Base-by-base conservation (phyloP, 1,140 invertebrate species). In the Drosophila insularis region DNA sequence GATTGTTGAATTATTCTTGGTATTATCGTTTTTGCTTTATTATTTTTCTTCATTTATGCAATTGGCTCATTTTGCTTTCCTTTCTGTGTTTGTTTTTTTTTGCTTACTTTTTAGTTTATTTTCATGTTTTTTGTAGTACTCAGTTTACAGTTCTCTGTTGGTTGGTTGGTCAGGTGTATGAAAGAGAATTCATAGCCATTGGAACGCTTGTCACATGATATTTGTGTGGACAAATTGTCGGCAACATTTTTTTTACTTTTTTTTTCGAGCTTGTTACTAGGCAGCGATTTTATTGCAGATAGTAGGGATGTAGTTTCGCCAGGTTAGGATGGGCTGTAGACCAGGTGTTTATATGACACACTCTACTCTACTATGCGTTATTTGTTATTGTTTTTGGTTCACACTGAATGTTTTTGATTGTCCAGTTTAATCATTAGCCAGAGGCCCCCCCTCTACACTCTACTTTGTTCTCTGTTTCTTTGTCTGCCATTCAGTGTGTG, bases 91-190 rank as follows among this genome's bases (percentile, higher is more conserved):
- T 37, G 3, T 3, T 10, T 13, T 4, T 37, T 37, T 37, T 37
- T 37, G 35, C 11, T 13, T 37, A 11, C 11, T 53, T 37, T 58
- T 2, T 59, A 8, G 1, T 37, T 39, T 32, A 6, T 77, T 39
- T 64, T 55, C 61, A 71, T 60, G 60, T 67, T 56, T 56, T 14
- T 50, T 17, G 55, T 67, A 4, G 27, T 69, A 77, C 77, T 32
- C 46, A 35, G 43, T 55, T 73, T 60, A 35, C 21, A 31, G 37
- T 46, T 27, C 40, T 27, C 23, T n/a, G 11, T 39, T 46, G 19
- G 35, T 2, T 55, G 31, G 31, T 17, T 32, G 62, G 43, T 63
- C 60, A 61, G 74, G 74, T 77, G 66, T 39, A 64, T 27, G 8
- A 46, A 19, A 13, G 13, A 46, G n/a, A 13, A 14, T 14, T 50